A percentile compares a stretch with the other conserved stretches of the same genome.
phyloP scores from a whole-genome alignment of 2,888 invertebrate genomes.

The Caenorhabditis drosophilae region DNA sequence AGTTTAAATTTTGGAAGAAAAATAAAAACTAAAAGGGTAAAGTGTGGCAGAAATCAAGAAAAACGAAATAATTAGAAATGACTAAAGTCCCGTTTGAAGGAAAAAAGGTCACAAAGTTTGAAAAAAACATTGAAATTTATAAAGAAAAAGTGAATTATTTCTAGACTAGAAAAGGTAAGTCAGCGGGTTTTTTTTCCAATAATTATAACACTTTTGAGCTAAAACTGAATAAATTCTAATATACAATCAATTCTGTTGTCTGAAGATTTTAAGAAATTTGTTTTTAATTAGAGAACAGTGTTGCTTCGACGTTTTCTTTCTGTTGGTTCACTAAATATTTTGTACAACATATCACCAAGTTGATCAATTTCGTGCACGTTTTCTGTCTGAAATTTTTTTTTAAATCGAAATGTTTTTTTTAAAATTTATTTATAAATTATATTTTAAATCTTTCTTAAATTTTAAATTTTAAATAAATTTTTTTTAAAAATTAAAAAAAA shows the following conservation, averaged over 20 bases:
- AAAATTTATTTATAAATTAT: neutral
- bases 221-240: too few relatives aligned
- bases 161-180: too few relatives aligned
- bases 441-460: neutral
- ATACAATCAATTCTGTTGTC: too few relatives aligned
- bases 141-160: neutral
- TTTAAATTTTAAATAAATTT: neutral
- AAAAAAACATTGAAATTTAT: neutral
- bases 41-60: too few relatives aligned
- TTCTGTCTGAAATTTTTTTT: conserved; percentile 36
- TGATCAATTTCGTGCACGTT: conserved; percentile 51
- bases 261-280: too few relatives aligned
- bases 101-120: neutral
- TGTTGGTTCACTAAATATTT: conserved; percentile 43
- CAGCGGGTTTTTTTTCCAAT: too few relatives aligned
- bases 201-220: too few relatives aligned
- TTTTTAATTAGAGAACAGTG: conserved; percentile 49
- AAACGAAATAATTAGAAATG: neutral
- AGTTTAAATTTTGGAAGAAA: too few relatives aligned
- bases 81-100: conserved; percentile 1
- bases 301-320: conserved; percentile 52
- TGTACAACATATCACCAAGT: conserved; percentile 49
- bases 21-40: too few relatives aligned
- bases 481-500: neutral
- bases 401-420: neutral